Percentiles rank a stretch among this genome's conserved stretches.
Conservation (phyloP, 2,888 invertebrate species). For the Scaptomyza polygonia region DNA sequence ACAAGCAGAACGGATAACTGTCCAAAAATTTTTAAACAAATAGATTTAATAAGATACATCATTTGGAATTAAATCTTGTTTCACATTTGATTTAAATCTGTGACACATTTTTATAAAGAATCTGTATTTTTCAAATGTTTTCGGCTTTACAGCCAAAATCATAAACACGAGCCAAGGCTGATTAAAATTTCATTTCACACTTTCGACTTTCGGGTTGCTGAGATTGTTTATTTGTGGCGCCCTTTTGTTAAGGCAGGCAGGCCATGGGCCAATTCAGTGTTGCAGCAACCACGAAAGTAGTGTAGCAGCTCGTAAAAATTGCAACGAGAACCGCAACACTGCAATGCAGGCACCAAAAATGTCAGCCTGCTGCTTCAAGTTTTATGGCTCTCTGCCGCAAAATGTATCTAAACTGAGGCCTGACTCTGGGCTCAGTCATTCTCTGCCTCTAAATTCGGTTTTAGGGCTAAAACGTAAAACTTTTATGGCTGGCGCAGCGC, state of each 20-base stretch:
- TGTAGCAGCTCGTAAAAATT: constrained; percentile 59
- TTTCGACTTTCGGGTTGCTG: constrained; percentile 55
- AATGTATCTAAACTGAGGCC: constrained; percentile 65
- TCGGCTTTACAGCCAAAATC: constrained; percentile 51
- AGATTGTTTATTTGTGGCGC: constrained; percentile 47
- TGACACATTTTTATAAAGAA: constrained; percentile 11
- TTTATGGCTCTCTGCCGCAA: constrained; percentile 62
- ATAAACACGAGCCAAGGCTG: constrained; percentile 57
- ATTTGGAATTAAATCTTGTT: too few relatives aligned
- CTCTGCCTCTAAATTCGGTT: constrained; percentile 60
- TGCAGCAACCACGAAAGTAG: constrained; percentile 45
- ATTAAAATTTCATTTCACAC: constrained; percentile 77
- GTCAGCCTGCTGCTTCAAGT: constrained; percentile 59
- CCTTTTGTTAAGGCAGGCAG: background rate
- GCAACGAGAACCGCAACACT: constrained; percentile 57
- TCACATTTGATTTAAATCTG: too few relatives aligned
- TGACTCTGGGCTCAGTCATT: constrained; percentile 9
- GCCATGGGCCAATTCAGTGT: constrained; percentile 6
- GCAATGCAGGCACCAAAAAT: constrained; percentile 74
- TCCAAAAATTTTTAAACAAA: too few relatives aligned
- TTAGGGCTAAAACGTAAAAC: constrained; percentile 72
- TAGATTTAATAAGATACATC: too few relatives aligned
- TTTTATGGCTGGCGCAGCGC: constrained; percentile 69
- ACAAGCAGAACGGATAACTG: too few relatives aligned
- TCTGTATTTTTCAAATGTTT: constrained; percentile 19